phyloP scores from a whole-genome alignment of 2,113 vertebrate species.

The Pongo abelii region DNA sequence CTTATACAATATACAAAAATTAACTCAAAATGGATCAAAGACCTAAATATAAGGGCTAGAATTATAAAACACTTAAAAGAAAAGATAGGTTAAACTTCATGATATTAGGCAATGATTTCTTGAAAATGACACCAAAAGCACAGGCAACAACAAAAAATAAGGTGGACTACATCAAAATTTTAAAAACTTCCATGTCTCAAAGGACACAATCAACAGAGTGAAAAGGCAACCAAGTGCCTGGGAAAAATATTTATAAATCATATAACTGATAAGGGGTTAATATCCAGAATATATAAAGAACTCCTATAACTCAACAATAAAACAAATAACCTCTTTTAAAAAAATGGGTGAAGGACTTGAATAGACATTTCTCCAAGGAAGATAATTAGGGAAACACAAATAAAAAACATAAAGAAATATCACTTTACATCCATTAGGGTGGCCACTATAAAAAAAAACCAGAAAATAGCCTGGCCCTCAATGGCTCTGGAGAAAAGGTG shows the following conservation, averaged over 20 bases:
- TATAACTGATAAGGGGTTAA: neutral
- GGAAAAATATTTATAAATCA: neutral
- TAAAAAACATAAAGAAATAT: neutral
- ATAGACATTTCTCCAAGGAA: conserved; percentile 32
- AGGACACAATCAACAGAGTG: neutral
- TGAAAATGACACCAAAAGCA: neutral
- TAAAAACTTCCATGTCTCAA: neutral
- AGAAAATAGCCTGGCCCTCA: too few species aligned
- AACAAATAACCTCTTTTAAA: neutral
- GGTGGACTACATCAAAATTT: neutral
- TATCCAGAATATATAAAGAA: neutral
- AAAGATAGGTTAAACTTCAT: neutral
- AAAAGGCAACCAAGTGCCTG: neutral
- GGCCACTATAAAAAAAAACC: neutral
- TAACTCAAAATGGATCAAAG: neutral
- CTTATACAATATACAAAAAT: neutral
- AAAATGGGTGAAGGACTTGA: neutral
- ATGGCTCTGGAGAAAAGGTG: too few species aligned
- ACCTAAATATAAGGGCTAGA: neutral
- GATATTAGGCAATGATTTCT: neutral
- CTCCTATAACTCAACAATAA: neutral
- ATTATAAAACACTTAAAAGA: neutral
- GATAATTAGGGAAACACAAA: neutral
- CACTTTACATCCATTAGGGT: neutral
- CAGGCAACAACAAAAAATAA: neutral